phyloP scores from a whole-genome alignment of 2,797 vertebrate genomes.

The Sebastes melanostomus region DNA sequence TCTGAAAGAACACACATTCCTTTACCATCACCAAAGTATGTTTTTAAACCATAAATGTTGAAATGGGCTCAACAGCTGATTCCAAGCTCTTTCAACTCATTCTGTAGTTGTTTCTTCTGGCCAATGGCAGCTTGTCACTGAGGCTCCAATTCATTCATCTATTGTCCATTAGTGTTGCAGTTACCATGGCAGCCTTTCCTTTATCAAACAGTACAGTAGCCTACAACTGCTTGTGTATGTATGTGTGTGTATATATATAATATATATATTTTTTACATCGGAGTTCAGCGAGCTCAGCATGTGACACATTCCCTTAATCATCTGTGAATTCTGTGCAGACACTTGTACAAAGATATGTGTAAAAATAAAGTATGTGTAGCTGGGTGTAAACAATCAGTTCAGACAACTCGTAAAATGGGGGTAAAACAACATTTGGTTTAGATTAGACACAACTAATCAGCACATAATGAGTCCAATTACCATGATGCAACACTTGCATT shows the following conservation, averaged over 20 bases:
- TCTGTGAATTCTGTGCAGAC: neutral
- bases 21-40: neutral
- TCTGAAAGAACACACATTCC: neutral
- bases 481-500: conserved; percentile 6
- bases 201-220: conserved; percentile 6
- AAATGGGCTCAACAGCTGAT: neutral
- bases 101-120: conserved; percentile 5
- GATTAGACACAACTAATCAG: neutral
- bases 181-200: conserved; percentile 34
- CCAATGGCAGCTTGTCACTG: neutral
- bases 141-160: conserved; percentile 3
- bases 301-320: neutral
- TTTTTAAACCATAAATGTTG: neutral
- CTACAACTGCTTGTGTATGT: neutral
- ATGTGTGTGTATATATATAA: no score
- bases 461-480: conserved; percentile 9
- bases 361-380: neutral
- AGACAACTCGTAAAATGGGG: neutral
- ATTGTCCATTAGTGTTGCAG: neutral
- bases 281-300: neutral
- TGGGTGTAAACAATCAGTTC: neutral
- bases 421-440: conserved; percentile 9
- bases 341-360: neutral
- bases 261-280: neutral
- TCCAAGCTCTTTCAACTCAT: neutral